Evolutionary conservation across 30 jellyfish, hydroid and myxozoan species (phyloP).

Genomic region (Hydra vulgaris): DNA sequence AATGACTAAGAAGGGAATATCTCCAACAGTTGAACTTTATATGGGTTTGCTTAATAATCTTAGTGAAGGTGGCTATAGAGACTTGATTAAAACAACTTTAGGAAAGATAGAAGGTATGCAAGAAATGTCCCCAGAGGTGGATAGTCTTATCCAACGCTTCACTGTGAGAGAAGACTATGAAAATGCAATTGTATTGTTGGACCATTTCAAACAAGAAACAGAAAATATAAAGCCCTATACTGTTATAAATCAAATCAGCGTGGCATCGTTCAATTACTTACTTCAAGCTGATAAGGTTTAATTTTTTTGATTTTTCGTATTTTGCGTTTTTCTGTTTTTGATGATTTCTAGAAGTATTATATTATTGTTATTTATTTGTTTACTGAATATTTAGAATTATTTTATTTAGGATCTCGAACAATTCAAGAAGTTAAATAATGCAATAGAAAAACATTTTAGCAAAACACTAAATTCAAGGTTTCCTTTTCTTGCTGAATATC

Average conservation of each 20-base stretch:
- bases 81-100: conserved; percentile 6
- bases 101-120: conserved; percentile 12
- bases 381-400: too few relatives aligned
- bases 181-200: conserved; percentile 9
- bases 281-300: conserved; percentile 3
- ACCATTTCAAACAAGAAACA: not conserved
- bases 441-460: not conserved
- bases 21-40: conserved; percentile 19
- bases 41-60: conserved; percentile 4
- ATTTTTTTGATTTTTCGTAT: not conserved
- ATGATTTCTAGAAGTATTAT: too few relatives aligned
- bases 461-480: conserved; percentile 7
- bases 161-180: conserved; percentile 17
- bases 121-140: not conserved
- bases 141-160: not conserved
- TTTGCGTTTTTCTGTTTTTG: not conserved
- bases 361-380: too few relatives aligned
- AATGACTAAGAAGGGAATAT: conserved; percentile 12
- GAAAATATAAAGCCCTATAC: not conserved
- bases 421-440: not conserved
- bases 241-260: not conserved
- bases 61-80: conserved; percentile 11
- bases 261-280: not conserved
- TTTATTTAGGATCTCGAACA: conserved; percentile 10
- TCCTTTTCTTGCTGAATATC: not conserved